phyloP scores from a whole-genome alignment of 1,140 invertebrate species.

The Homarus americanus region DNA sequence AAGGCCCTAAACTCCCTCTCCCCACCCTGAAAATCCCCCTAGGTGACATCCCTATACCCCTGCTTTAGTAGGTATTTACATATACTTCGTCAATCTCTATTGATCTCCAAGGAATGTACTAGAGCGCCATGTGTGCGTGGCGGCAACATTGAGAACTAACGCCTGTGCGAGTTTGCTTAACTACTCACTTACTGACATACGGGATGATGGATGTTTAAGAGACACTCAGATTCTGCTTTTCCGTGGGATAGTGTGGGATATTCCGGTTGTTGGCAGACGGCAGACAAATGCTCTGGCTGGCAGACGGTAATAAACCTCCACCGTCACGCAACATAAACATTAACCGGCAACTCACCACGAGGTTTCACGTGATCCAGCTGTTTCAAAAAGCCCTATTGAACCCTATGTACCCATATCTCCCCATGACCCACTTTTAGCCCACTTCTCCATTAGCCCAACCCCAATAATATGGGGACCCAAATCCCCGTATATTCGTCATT shows the following conservation, averaged over 20 bases:
- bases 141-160: constrained; percentile 24
- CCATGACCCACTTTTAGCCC: too few species aligned
- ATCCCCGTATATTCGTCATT: too few species aligned
- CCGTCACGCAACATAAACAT: constrained; percentile 25
- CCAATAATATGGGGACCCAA: too few species aligned
- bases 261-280: background rate
- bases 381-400: background rate
- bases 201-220: background rate
- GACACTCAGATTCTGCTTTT: background rate
- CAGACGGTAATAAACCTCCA: background rate
- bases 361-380: constrained; percentile 20
- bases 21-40: too few species aligned
- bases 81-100: constrained; percentile 41
- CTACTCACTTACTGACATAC: background rate
- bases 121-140: constrained; percentile 34
- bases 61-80: constrained; percentile 26
- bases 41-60: too few species aligned
- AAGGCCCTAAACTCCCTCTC: too few species aligned
- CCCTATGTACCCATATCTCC: background rate
- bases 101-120: constrained; percentile 43
- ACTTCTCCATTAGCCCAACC: too few species aligned
- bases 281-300: background rate
- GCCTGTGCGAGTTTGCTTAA: constrained; percentile 2
- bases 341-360: constrained; percentile 13
- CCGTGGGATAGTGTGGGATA: background rate